A percentile compares a stretch with the other conserved stretches of the same genome.
These are phyloP conservation scores for Gobio gobio DNA, from an alignment of 2,113 vertebrate genomes.

Conservation along the genomic window DNA sequence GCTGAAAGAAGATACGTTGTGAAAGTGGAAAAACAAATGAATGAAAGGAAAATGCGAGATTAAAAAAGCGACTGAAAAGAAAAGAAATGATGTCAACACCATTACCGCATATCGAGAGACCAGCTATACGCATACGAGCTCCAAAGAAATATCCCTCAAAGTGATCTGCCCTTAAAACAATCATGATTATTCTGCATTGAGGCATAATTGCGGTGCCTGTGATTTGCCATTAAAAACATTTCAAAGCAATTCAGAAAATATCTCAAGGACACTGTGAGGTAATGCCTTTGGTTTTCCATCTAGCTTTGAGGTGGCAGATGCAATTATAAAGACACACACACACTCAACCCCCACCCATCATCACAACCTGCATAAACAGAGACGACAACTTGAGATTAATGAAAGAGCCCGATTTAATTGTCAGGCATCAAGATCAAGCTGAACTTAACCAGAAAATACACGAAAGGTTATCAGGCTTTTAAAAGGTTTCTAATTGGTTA, in stretches of 20 bases:
- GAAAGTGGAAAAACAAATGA: conserved; percentile 9
- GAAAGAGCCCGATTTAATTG: conserved; percentile 95
- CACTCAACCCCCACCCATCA: conserved; percentile 76
- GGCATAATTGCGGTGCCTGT: conserved; percentile 61
- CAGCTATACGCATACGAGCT: not conserved
- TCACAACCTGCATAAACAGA: conserved; percentile 94
- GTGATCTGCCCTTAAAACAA: conserved; percentile 57
- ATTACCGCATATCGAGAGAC: not conserved
- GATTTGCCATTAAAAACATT: conserved; percentile 66
- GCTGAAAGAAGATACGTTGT: not conserved
- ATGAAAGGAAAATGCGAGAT: not conserved
- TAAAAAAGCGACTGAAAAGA: not conserved
- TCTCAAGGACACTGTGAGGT: conserved; percentile 71
- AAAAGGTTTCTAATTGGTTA: conserved; percentile 92
- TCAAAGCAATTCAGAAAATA: conserved; percentile 69
- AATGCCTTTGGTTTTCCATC: conserved; percentile 64
- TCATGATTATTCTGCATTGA: conserved; percentile 56
- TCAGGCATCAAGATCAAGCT: conserved; percentile 88
- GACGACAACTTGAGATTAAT: conserved; percentile 99
- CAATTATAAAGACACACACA: conserved; percentile 77
- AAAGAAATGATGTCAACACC: conserved; percentile 4
- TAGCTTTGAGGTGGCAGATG: conserved; percentile 62
- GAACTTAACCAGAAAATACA: conserved; percentile 92
- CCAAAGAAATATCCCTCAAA: conserved; percentile 25
- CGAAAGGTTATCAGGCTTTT: conserved; percentile 83